Conservation (phyloP, 2,797 vertebrate genomes). For the Mareca penelope region DNA sequence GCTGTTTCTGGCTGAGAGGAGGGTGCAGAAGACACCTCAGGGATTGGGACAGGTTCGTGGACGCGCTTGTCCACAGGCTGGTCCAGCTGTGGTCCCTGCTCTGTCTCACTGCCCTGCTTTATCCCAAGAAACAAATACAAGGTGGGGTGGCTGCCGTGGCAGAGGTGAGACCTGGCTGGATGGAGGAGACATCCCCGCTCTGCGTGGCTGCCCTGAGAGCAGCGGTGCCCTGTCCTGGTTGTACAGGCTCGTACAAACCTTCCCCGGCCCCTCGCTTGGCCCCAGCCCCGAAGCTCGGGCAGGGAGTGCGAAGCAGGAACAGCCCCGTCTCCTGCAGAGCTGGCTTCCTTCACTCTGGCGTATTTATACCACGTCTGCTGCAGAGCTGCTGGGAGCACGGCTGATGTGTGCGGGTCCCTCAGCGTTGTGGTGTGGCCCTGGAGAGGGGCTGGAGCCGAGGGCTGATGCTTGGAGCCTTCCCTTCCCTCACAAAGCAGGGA, state of each 20-base stretch:
- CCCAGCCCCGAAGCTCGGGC: not conserved
- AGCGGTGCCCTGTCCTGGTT: not conserved
- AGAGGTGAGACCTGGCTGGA: not conserved
- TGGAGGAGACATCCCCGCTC: fast-evolving
- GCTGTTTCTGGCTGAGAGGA: not conserved
- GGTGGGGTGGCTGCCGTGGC: not conserved
- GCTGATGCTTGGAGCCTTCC: not conserved
- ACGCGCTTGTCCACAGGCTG: fast-evolving
- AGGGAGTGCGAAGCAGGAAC: not conserved
- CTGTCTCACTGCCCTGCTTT: not conserved
- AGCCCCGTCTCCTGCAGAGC: not conserved
- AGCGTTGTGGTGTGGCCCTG: not conserved
- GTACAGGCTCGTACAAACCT: not conserved
- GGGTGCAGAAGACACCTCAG: not conserved
- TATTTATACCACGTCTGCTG: not conserved
- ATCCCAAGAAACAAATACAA: not conserved
- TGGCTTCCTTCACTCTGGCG: slow-evolving; percentile 11
- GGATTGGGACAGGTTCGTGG: not conserved
- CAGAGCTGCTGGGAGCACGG: not conserved
- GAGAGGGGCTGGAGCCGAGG: not conserved
- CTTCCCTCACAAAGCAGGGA: not conserved
- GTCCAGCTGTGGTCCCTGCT: not conserved
- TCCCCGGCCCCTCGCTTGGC: not conserved
- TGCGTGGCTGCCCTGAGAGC: not conserved
- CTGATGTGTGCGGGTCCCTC: not conserved